Conservation (phyloP, 2,113 vertebrate genomes). For the Syngnathus floridae region DNA sequence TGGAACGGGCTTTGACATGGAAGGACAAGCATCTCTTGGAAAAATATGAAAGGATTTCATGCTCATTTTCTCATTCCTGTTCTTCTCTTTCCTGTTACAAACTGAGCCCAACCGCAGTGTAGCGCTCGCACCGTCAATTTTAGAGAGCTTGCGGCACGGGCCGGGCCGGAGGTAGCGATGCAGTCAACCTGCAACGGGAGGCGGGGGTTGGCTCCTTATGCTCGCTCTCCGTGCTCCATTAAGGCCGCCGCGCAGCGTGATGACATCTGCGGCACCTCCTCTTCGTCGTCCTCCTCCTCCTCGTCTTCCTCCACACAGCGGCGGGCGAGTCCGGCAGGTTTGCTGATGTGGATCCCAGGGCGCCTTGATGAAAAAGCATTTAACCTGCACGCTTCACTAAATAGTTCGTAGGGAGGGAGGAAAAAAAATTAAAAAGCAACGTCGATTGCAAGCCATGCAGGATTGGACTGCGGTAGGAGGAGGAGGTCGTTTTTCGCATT, state of each 20-base stretch:
- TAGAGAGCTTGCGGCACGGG: neutral
- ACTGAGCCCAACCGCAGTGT: neutral
- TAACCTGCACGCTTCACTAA: conserved; percentile 60
- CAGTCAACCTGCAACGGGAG: conserved; percentile 4
- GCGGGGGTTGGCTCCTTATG: conserved; percentile 5
- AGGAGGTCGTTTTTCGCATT: conserved; percentile 37
- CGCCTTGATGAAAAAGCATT: conserved; percentile 64
- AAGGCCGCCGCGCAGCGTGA: conserved; percentile 21
- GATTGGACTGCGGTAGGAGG: conserved; percentile 19
- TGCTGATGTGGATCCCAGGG: conserved; percentile 69
- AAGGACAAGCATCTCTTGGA: neutral
- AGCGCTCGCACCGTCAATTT: neutral
- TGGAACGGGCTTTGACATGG: neutral
- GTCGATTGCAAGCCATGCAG: conserved; percentile 46
- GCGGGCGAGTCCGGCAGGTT: conserved; percentile 23
- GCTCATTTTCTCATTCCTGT: no score
- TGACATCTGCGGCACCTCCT: conserved; percentile 14
- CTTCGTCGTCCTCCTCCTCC: conserved; percentile 6
- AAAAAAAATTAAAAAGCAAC: conserved; percentile 10
- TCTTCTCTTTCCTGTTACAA: neutral
- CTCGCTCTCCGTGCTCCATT: conserved; percentile 30
- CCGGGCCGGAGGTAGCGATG: neutral
- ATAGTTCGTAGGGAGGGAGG: conserved; percentile 35
- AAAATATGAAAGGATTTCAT: no score
- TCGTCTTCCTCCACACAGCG: conserved; percentile 23